Evolutionary conservation across 2,888 invertebrate genomes (phyloP).

Genomic region (Eledona agricola): DNA sequence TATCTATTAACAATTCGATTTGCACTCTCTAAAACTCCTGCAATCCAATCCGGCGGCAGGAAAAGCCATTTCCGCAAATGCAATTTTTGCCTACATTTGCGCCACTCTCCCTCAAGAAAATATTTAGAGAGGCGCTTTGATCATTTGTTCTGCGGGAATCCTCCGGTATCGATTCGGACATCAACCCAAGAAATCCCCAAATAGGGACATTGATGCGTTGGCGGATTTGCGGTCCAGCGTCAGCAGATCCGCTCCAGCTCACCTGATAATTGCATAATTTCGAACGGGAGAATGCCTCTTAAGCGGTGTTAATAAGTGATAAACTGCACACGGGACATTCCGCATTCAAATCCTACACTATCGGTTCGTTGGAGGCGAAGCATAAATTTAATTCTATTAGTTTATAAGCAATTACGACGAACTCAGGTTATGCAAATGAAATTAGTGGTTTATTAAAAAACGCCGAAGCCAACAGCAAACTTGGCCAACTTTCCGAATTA

Average conservation of each 20-base stretch:
- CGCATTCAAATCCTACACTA: too few relatives aligned
- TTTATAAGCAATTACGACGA: too few relatives aligned
- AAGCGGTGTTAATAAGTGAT: too few relatives aligned
- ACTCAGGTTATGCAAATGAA: too few relatives aligned
- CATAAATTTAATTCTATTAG: too few relatives aligned
- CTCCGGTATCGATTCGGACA: conserved; percentile 19
- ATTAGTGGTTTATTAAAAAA: too few relatives aligned
- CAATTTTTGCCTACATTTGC: conserved; percentile 6
- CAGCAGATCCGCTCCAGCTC: conserved; percentile 21
- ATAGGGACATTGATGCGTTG: conserved; percentile 23
- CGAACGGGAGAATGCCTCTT: too few relatives aligned
- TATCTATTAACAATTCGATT: too few relatives aligned
- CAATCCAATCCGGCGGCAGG: conserved; percentile 2
- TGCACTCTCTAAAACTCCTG: background rate
- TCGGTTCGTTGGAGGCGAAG: too few relatives aligned
- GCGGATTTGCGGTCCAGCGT: too few relatives aligned
- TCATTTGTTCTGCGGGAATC: conserved; percentile 18
- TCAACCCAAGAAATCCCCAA: conserved; percentile 14
- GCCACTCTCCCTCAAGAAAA: conserved; percentile 4
- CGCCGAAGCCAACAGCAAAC: conserved; percentile 1
- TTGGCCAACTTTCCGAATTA: background rate
- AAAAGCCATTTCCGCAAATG: conserved; percentile 12
- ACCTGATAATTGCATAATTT: conserved; percentile 30
- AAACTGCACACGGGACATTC: too few relatives aligned
- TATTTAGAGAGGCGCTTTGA: conserved; percentile 11